Base-by-base conservation (phyloP, 2,113 vertebrate genomes). In the Herpailurus yagouaroundi region DNA sequence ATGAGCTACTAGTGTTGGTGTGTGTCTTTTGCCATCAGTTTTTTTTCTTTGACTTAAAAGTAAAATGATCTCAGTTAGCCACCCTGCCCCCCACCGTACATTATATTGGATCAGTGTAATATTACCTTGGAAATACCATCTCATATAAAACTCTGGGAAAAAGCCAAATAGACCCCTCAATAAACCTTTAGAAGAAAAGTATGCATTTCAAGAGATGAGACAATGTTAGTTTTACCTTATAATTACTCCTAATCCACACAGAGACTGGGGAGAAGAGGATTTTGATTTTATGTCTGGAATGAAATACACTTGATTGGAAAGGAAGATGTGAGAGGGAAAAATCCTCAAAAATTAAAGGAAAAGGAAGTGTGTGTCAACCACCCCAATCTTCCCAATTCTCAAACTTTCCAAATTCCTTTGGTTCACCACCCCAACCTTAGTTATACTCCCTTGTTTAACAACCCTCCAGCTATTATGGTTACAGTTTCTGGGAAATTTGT, bases 321-420 rank as follows among this genome's bases (percentile, higher is more conserved):
- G 7, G 52, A 87, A 95, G 66, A 81, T 69, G 9, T 29, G 68
- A 45, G 1, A 1, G 41, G 7, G 1, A 84, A 63, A 41, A 36
- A 57, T 1, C 68, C 74, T 84, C 74, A 80, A n/a, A 84, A 96
- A 82, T 64, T 73, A 90, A 97, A 97, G 77, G 86, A 93, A 89
- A 91, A 89, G 89, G 92, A 91, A 93, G 29, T 73, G 84, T 69
- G 64, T 50, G 77, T 95, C 86, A 93, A 38, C 1, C 57, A 87
- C 92, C 95, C 77, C 13, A 91, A 73, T 6, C 48, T 90, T 52
- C 38, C 81, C 0, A 3, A 16, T 45, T 97, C 95, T 98, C 84
- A 97, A 95, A 97, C 5, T 16, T 98, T 90, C 91, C 73, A 95
- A 52, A 33, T 98, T 97, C 89, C 94, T 97, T 86, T 97, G 96